phyloP scores from a whole-genome alignment of 37 sponge, comb jelly and placozoan species.

The Bolinopsis microptera region DNA sequence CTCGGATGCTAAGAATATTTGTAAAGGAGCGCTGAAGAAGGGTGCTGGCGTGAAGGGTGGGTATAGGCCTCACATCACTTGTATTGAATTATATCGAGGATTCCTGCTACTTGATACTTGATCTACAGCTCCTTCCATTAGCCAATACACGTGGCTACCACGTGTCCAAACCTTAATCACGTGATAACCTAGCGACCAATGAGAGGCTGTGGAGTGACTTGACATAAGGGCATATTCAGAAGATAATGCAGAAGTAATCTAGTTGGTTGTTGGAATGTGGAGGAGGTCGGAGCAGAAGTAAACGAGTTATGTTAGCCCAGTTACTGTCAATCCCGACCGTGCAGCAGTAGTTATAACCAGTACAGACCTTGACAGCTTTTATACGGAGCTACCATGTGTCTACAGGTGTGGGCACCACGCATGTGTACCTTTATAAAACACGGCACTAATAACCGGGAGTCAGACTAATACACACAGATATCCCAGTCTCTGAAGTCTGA shows the following conservation, averaged over 20 bases:
- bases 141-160: neutral
- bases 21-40: neutral
- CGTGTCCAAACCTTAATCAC: neutral
- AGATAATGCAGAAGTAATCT: constrained; percentile 29
- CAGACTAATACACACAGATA: too few relatives aligned
- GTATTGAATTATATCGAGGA: neutral
- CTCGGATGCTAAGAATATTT: neutral
- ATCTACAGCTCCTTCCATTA: constrained; percentile 24
- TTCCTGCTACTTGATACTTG: constrained; percentile 40
- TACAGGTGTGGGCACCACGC: too few relatives aligned
- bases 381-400: too few relatives aligned
- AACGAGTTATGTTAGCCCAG: neutral
- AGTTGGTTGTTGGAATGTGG: neutral
- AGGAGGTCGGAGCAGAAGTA: neutral
- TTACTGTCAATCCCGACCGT: neutral
- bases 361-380: too few relatives aligned
- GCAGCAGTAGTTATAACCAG: too few relatives aligned
- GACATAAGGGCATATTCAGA: constrained; percentile 7
- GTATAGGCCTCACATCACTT: constrained; percentile 29
- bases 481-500: too few relatives aligned
- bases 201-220: neutral
- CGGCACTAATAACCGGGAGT: too few relatives aligned
- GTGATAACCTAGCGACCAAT: neutral
- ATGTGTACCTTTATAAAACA: too few relatives aligned
- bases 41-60: neutral